Evolutionary conservation across 1,140 invertebrate genomes (phyloP), one percentile per base, ranked within the genome.

Genomic region (Dendroctonus ponderosae): DNA sequence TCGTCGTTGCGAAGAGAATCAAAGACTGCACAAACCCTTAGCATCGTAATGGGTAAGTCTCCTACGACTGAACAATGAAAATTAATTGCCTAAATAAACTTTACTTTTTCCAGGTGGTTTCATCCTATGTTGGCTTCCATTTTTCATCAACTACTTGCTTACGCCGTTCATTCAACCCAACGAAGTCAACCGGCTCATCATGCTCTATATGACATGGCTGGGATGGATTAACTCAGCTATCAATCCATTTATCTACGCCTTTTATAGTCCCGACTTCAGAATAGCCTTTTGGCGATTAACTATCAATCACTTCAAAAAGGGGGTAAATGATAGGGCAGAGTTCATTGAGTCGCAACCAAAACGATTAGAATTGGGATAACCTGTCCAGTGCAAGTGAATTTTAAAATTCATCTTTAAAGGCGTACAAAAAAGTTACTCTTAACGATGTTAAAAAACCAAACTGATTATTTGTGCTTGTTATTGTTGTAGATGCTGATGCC

Each of bases 171-270:
- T 85, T 38, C 82, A 83, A 0, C 79, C 70, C 4, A 76, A 78
- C n/a, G 82, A 84, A 46, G 82, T 84, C 3, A 84, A 83, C 62
- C 77, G 82, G 7, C 80, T 87, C 7, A 80, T 93, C 7, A 93
- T 93, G 86, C 85, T 85, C 44, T 85, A 91, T 66, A 80, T 96
- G 50, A 94, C 92, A 0, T 97, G 94, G 94, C 82, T 96, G 46
- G 94, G 90, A 4, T 96, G 95, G 89, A 87, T 94, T 54, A 97
- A 97, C 79, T 95, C 93, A 6, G 89, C 89, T 2, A 91, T 93
- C 53, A 93, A 93, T 79, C 91, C 91, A 0, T 91, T 92, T 73
- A 92, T 93, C 71, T 93, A 93, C 73, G 92, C 92, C 9, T 92
- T 93, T 74, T 92, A 92, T 76, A 93, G 91, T 72, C 87, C 87